Evolutionary conservation across 2,113 vertebrate species (phyloP), one percentile per base, ranked within the genome.

Genomic region (Tringa solitaria): DNA sequence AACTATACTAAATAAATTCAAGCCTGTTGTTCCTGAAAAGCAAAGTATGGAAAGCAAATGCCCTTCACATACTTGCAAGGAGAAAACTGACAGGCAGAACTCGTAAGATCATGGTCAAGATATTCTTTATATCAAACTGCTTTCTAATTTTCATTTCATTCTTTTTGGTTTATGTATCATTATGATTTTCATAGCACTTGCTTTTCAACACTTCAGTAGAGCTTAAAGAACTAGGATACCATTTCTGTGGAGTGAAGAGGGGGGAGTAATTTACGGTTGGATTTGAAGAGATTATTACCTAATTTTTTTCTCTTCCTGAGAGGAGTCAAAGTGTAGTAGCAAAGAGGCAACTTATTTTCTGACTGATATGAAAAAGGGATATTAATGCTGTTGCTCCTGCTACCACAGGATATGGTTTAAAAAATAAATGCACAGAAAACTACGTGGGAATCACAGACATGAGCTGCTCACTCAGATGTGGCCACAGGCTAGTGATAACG

Each of bases 381-480:
- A 9, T 65, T 61, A 65, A 46, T 64, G 18, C 15, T 60, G 26
- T 74, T 82, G 33, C 7, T 86, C 1, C 35, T 86, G 48, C 22
- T 79, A n/a, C 50, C 11, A 6, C 1, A 46, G 23, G 14, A 9
- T 57, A 13, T 30, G 10, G 19, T 59, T 59, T 50, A 43, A 50
- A 69, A 69, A 74, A 20, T 5, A 37, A 35, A 26, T 20, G 54
- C 22, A 23, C 4, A 7, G 8, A 70, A 37, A 56, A 27, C 20
- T 32, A 6, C 0, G 0, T 45, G 33, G 46, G 57, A 85, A 57
- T 80, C 3, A 2, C 23, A 27, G 26, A 18, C 1, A 0, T 23
- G 8, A 37, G 30, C 51, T 48, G 9, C 50, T 65, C 10, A 7
- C 22, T 65, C 9, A 5, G 41, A n/a, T 56, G 33, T 56, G 75